phyloP scores from a whole-genome alignment of 2,113 vertebrate genomes.

The Corynorhinus townsendii region DNA sequence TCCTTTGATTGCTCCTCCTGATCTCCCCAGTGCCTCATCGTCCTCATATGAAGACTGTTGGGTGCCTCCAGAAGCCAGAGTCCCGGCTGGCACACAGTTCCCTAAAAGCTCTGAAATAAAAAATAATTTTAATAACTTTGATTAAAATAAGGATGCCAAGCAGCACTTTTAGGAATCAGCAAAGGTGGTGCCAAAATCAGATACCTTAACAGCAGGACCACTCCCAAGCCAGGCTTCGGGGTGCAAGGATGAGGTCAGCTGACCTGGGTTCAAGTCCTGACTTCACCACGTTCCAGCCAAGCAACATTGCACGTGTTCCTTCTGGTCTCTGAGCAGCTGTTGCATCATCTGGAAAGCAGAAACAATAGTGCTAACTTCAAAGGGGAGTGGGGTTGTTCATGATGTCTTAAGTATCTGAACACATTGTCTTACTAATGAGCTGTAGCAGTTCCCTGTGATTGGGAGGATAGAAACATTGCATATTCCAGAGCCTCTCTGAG shows the following conservation, averaged over 20 bases:
- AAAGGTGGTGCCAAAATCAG: not conserved
- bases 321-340: not conserved
- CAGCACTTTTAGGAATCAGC: not conserved
- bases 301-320: not conserved
- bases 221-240: not conserved
- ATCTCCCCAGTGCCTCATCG: rapidly evolving
- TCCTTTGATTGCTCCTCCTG: not conserved
- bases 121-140: not conserved
- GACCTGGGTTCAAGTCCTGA: not conserved
- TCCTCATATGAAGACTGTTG: not conserved
- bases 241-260: not conserved
- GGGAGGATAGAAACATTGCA: not conserved
- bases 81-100: not conserved
- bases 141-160: not conserved
- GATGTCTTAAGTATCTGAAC: not conserved
- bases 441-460: not conserved
- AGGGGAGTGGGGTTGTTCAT: not conserved
- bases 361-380: not conserved
- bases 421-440: not conserved
- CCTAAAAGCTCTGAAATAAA: not conserved
- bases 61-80: not conserved
- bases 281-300: not conserved
- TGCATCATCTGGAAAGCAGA: not conserved
- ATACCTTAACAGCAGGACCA: not conserved
- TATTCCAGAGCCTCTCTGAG: not conserved